Evolutionary conservation across 2,797 vertebrate genomes (phyloP).

Genomic region (Peromyscus aztecus): DNA sequence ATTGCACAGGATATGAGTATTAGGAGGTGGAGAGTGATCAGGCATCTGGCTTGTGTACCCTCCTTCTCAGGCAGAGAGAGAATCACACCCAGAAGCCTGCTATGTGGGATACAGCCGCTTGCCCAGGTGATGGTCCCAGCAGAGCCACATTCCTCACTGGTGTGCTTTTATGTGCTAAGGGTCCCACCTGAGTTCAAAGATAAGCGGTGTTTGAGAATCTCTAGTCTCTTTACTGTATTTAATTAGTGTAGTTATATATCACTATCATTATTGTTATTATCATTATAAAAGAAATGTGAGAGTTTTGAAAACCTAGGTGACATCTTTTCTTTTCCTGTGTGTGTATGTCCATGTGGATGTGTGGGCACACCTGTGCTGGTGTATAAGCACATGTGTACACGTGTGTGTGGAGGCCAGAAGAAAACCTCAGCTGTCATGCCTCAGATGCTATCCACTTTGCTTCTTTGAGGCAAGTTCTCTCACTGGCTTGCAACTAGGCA

Average conservation of each 20-base stretch:
- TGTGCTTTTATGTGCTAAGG: fast-evolving
- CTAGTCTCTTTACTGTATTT: neutral
- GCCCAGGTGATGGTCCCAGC: neutral
- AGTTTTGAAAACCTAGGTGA: neutral
- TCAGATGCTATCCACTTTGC: neutral
- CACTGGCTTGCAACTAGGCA: neutral
- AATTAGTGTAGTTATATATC: neutral
- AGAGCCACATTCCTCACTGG: neutral
- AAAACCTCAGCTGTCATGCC: neutral
- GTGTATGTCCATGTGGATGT: neutral
- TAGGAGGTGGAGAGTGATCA: neutral
- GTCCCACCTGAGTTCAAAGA: neutral
- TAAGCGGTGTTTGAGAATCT: neutral
- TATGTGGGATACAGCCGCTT: neutral
- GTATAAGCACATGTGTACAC: neutral
- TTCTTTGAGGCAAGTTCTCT: neutral
- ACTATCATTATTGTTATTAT: neutral
- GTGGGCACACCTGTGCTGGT: too few relatives aligned
- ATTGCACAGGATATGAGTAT: too few relatives aligned
- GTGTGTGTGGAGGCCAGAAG: neutral
- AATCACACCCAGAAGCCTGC: fast-evolving
- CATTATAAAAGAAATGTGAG: neutral
- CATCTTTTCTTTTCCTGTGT: neutral
- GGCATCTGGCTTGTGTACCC: neutral
- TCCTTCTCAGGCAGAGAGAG: neutral